Percentiles rank a stretch among this genome's conserved stretches.
These are phyloP conservation scores for Leptodactylus fallax DNA, from an alignment of 2,797 vertebrate species.

Conservation along the genomic window DNA sequence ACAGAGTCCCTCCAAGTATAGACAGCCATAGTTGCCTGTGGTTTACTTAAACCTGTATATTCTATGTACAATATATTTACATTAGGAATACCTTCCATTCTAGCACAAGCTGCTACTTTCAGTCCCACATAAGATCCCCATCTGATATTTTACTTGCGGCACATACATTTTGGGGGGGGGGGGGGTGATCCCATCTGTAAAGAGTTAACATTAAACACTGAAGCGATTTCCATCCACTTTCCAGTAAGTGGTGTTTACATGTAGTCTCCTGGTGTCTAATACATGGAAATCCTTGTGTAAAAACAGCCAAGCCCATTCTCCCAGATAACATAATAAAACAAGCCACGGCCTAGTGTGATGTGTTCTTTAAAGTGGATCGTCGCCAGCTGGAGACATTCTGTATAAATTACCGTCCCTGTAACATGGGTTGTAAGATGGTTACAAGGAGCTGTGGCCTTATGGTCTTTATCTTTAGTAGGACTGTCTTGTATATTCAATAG, in stretches of 20 bases:
- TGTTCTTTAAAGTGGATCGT: slow-evolving; percentile 45
- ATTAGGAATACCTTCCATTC: not conserved
- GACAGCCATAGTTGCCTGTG: too few species aligned
- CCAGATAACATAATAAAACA: slow-evolving; percentile 6
- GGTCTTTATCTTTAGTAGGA: too few species aligned
- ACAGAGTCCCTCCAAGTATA: too few species aligned
- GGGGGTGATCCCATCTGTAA: not conserved
- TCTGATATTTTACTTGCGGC: not conserved
- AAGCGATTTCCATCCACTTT: not conserved
- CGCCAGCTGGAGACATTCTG: slow-evolving; percentile 42
- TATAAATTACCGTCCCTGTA: slow-evolving; percentile 31
- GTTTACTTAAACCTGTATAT: too few species aligned
- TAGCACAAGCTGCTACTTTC: not conserved
- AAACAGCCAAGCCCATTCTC: slow-evolving; percentile 15
- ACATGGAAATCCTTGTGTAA: slow-evolving; percentile 13
- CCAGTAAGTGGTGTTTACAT: not conserved
- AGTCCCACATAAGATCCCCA: not conserved
- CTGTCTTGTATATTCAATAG: not conserved
- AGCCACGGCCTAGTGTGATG: slow-evolving; percentile 32
- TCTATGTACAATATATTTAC: not conserved
- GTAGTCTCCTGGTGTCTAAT: too few species aligned
- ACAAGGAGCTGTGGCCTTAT: slow-evolving; percentile 8
- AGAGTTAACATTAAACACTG: not conserved
- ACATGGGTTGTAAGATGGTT: slow-evolving; percentile 44
- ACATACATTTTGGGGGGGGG: not conserved